These are phyloP conservation scores for Lepisosteus osseus DNA, from an alignment of 2,113 vertebrate genomes.

Conservation along the genomic window DNA sequence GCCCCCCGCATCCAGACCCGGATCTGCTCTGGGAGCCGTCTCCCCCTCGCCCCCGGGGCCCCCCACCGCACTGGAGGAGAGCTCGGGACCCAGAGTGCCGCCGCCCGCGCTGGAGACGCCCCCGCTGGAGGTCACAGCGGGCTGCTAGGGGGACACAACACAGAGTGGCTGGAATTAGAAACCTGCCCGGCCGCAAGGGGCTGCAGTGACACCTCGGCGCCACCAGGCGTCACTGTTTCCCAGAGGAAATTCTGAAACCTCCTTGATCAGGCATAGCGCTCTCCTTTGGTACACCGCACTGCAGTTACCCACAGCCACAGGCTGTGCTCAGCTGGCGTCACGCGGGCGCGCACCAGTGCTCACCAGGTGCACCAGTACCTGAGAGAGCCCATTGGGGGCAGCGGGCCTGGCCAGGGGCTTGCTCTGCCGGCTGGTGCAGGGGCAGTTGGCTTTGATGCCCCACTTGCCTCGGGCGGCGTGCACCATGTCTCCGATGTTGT, in stretches of 20 bases:
- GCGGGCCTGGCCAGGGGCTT: conserved; percentile 85
- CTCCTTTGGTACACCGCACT: not conserved
- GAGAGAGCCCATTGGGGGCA: conserved; percentile 92
- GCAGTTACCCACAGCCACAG: not conserved
- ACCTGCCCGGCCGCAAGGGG: no score
- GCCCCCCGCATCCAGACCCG: no score
- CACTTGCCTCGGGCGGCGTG: conserved; percentile 95
- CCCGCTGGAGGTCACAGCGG: conserved; percentile 25
- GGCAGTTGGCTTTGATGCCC: conserved; percentile 98
- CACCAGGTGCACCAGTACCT: conserved; percentile 63
- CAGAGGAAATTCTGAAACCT: no score
- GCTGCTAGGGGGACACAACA: conserved; percentile 18
- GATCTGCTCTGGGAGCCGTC: no score
- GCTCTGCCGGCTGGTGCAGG: conserved; percentile 88
- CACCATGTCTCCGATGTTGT: conserved; percentile 98
- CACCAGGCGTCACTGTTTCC: no score
- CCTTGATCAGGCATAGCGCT: no score
- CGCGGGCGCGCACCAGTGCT: not conserved
- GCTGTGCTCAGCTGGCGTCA: not conserved
- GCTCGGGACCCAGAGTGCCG: conserved; percentile 6
- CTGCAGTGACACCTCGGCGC: no score
- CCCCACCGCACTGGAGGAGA: not conserved
- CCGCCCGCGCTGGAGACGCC: conserved; percentile 34
- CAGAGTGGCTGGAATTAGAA: not conserved
- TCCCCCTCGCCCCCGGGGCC: no score